Base-by-base conservation (phyloP, 2,888 invertebrate genomes). In the Thera britannica region DNA sequence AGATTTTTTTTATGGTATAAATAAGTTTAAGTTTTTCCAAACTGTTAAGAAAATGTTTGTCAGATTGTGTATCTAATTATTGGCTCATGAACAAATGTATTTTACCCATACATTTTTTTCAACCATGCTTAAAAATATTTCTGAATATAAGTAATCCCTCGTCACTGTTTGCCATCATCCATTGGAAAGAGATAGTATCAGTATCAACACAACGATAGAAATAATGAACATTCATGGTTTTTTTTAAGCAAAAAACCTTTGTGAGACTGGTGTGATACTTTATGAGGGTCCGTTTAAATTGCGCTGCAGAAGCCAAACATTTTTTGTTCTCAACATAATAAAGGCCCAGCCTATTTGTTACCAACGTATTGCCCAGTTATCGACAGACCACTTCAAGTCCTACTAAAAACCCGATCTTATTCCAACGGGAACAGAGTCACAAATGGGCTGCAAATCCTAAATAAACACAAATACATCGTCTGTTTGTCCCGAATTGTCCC, bases 391-490 rank as follows among this genome's bases (percentile, higher is more conserved):
- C 12, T 48, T n/a, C 34, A 58, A 41, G 52, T 35, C 35, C 46
- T 38, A 56, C 9, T 12, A 9, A 62, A 36, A 23, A 46, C 44
- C 7, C 57, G 3, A 44, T 60, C 62, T 46, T 68, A 60, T 54
- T 55, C 7, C 48, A 44, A 23, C 3, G 34, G 58, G 4, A 62
- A 64, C 34, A 58, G 38, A 46, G 59, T 63, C 34, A 54, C 34
- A 62, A 59, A 51, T 66, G 36, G 54, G 23, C 36, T 41, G 48
- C 12, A 9, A 34, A 63, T 65, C 62, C 59, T 58, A 73, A 72
- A 80, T 80, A 79, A 84, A 83, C 80, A 80, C 81, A 81, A 80
- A 81, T 79, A 79, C 79, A 79, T 81, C 72, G 77, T 76, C 75
- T 82, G 83, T 78, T 84, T 83, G 69, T 68, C 58, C 65, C 69